Base-by-base conservation (phyloP, 1,140 invertebrate genomes). In the Neotoxoptera formosana region DNA sequence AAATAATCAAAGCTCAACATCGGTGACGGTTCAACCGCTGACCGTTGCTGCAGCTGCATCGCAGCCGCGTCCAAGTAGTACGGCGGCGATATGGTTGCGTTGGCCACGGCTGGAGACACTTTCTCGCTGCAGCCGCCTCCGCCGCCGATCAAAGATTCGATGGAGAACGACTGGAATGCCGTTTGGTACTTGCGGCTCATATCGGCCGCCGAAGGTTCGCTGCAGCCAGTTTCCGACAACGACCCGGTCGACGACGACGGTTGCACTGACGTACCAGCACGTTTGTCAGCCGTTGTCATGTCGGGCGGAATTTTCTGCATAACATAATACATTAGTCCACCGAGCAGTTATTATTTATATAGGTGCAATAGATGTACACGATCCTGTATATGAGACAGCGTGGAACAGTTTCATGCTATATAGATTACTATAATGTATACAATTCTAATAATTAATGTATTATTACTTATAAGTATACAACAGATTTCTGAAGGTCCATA, bases 101-200 rank as follows among this genome's bases (percentile, higher is more conserved):
- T 56, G 36, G 56, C 8, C 47, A 36, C 9, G 20, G 53, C 8
- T 21, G 87, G 48, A 23, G n/a, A n/a, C n/a, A n/a, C 7, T 8
- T 48, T 34, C 48, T 45, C 87, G 51, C 7, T 25, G 41, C 41
- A 1, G 41, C 47, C 51, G 34, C 14, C 17, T 2, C 34, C 14
- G 34, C 56, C 41, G 36, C 91, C 91, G 81, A 93, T 93, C 48
- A 93, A 17, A 8, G 91, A 93, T 36, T 93, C 91, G 7, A 93
- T 93, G 48, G 91, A 93, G 36, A 93, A 93, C 81, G 91, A 53
- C 51, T 93, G 91, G 23, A 86, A 56, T 14, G 53, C 56, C 23
- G 89, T 60, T 45, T 25, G 89, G 8, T 90, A 90, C 14, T 25
- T 60, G 36, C 83, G 83, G 41, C 23, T 41, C 41, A 84, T 25